Evolutionary conservation across 2,888 invertebrate species (phyloP), one percentile per base, ranked within the genome.

Genomic region (Linnaemya vulpina): DNA sequence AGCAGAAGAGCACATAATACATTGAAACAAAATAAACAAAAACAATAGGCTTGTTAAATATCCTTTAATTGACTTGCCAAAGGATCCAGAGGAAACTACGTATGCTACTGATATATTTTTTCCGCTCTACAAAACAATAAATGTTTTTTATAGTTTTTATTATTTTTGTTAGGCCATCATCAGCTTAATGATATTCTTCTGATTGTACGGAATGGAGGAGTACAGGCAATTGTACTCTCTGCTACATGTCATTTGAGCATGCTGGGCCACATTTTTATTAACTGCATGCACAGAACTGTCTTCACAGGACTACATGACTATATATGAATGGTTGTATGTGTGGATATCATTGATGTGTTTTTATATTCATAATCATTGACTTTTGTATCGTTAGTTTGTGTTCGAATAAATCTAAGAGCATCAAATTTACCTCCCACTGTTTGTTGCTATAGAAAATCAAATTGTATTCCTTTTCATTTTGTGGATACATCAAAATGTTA

Each of bases 361-460:
- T 9, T 9, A 63, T n/a, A n/a, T n/a, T 65, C 53, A 43, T 25
- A 55, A 53, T 55, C 53, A 75, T 22, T 65, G 65, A 40, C 25
- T 58, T n/a, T 63, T 62, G 35, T 62, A 2, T 71, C 43, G 62
- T 55, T 30, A 22, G 49, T 53, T 38, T 58, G 3, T 58, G 25
- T 7, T 55, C 25, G 46, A 43, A 17, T 20, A 63, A 62, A 49
- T n/a, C 62, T 49, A 63, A 22, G 63, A 49, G 13, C 35, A 73
- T 43, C 43, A 73, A 46, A 63, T 53, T 53, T 63, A 25, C 40
- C 75, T 20, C 63, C 75, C 40, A 53, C 75, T 65, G 75, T 63
- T 38, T 53, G 40, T 13, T 53, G n/a, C 35, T 53, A 40, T 17
- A 40, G 35, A 25, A 51, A 51, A 75, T 30, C 30, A 43, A 55